Evolutionary conservation across 2,113 vertebrate species (phyloP), one percentile per base, ranked within the genome.

Genomic region (Lagenorhynchus albirostris): DNA sequence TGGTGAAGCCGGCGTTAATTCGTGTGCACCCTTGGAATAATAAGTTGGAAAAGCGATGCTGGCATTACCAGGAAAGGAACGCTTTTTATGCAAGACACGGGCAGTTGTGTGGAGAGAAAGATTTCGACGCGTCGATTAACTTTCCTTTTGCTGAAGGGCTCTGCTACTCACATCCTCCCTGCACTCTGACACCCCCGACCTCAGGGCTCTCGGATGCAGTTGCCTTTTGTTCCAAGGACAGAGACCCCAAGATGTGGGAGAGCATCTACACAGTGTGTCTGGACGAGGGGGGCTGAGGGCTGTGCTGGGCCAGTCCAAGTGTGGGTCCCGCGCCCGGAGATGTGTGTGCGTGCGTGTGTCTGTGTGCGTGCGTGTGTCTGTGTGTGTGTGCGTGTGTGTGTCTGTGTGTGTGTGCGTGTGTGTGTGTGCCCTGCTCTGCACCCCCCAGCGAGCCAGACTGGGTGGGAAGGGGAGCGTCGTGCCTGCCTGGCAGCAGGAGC

Each of bases 101-200:
- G 47, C 41, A 47, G 26, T 11, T 44, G 18, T 50, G 73, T 20
- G 47, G 29, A 50, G 47, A 76, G 47, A 44, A 50, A 47, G 41
- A 31, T 15, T 74, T 31, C 31, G 73, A 76, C 26, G 10, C 26
- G 18, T 31, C 31, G 73, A 47, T 31, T 47, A 44, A 47, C 26
- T 47, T 76, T 31, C 6, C 41, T 76, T 18, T 76, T 29, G 73
- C 8, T 33, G 44, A 50, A 47, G 73, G 73, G 31, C 44, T 76
- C 17, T 76, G 44, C 29, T 31, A 0, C 18, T 6, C 63, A 29
- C 0, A 0, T 38, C 44, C 17, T 8, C 23, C 5, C 2, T 0
- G 1, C 25, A 18, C 17, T 1, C 0, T 31, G 33, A n/a, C 36
- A n/a, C 29, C 44, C n/a, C 23, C 1, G 15, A 2, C 58, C 25